Evolutionary conservation across 2,888 invertebrate species (phyloP).

Genomic region (Drosophila austrosaltans): DNA sequence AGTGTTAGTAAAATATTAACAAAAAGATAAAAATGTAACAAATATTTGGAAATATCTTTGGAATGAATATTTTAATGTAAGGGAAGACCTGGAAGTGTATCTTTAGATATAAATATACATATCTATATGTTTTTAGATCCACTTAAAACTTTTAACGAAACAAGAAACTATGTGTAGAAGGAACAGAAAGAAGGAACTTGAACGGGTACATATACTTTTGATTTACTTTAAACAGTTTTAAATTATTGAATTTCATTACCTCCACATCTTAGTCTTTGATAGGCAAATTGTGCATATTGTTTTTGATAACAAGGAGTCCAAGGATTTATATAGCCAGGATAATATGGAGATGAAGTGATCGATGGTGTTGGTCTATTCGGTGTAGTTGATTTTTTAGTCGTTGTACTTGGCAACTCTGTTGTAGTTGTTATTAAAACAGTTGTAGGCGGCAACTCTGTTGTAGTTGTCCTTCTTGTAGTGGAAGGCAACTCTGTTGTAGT

Average conservation of each 20-base stretch:
- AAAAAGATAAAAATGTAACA: not conserved
- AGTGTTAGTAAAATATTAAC: not conserved
- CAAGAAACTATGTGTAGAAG: too few relatives aligned
- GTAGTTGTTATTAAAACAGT: slow-evolving; percentile 19
- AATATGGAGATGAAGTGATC: not conserved
- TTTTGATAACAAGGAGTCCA: slow-evolving; percentile 61
- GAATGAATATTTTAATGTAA: too few relatives aligned
- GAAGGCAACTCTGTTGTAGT: not conserved
- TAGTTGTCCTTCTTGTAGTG: not conserved
- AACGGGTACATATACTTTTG: too few relatives aligned
- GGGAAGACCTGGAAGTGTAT: too few relatives aligned
- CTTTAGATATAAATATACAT: too few relatives aligned
- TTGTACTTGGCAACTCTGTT: not conserved
- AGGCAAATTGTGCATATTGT: slow-evolving; percentile 51
- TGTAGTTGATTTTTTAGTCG: not conserved
- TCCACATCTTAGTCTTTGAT: slow-evolving; percentile 47
- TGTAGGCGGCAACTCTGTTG: not conserved
- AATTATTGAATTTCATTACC: slow-evolving; percentile 51
- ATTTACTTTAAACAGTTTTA: too few relatives aligned
- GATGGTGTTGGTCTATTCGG: not conserved
- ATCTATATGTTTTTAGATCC: too few relatives aligned
- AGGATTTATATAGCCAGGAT: not conserved
- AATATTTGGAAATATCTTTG: too few relatives aligned
- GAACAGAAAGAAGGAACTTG: too few relatives aligned
- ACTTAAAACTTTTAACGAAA: too few relatives aligned